These are phyloP conservation scores for Aurelia aurita complex sp. Pacific DNA, from an alignment of 30 jellyfish, hydroid and myxozoan genomes.

Conservation along the genomic window DNA sequence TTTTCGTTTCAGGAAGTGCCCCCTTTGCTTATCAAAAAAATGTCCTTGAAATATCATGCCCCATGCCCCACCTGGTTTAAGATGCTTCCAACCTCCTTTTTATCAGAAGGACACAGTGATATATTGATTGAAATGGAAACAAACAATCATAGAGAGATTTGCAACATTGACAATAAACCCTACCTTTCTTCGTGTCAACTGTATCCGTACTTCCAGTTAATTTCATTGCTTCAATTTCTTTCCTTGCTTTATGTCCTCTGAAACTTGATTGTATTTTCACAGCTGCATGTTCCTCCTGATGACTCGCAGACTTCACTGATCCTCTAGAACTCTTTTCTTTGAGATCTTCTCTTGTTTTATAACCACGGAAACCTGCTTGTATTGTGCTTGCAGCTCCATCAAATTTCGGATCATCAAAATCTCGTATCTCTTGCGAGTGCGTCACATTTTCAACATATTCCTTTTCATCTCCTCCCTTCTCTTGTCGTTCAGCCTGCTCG, in stretches of 20 bases:
- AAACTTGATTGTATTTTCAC: slow-evolving; percentile 81
- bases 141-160: too few species aligned
- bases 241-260: slow-evolving; percentile 89
- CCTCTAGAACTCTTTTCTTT: background rate
- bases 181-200: background rate
- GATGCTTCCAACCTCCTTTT: too few species aligned
- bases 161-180: too few species aligned
- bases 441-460: slow-evolving; percentile 38
- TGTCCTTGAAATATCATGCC: too few species aligned
- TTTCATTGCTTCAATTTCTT: slow-evolving; percentile 66
- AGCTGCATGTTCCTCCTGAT: slow-evolving; percentile 83
- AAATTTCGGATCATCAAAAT: slow-evolving; percentile 29
- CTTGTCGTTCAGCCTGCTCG: slow-evolving; percentile 1
- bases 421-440: slow-evolving; percentile 8
- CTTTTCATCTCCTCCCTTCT: slow-evolving; percentile 9
- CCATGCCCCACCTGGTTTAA: too few species aligned
- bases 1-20: too few species aligned
- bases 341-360: slow-evolving; percentile 4
- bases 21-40: too few species aligned
- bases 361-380: slow-evolving; percentile 54
- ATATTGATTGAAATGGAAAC: too few species aligned
- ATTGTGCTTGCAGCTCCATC: slow-evolving; percentile 63
- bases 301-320: too few species aligned
- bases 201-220: slow-evolving; percentile 1
- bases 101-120: too few species aligned